These are phyloP conservation scores for Podarcis cretensis DNA, from an alignment of 2,113 vertebrate genomes.

Conservation along the genomic window DNA sequence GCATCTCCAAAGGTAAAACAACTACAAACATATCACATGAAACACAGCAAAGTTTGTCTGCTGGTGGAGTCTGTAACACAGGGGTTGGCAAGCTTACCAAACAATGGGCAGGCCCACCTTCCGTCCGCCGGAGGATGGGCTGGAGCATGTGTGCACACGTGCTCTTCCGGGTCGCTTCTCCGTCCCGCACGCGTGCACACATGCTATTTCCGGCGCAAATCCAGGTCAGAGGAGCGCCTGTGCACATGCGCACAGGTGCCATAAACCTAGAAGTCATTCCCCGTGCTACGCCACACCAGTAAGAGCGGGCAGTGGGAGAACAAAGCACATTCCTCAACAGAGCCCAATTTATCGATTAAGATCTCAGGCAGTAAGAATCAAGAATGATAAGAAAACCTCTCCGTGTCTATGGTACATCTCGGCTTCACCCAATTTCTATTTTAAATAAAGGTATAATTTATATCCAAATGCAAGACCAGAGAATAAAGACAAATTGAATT, in stretches of 20 bases:
- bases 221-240: too few species aligned
- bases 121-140: too few species aligned
- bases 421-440: background rate
- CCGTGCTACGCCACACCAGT: too few species aligned
- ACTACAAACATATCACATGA: background rate
- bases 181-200: too few species aligned
- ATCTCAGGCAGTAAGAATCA: background rate
- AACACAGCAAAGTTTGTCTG: background rate
- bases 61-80: too few species aligned
- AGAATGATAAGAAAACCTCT: background rate
- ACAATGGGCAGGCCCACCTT: too few species aligned
- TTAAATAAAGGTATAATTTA: background rate
- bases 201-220: too few species aligned
- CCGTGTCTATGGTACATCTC: background rate
- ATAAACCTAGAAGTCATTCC: too few species aligned
- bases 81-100: too few species aligned
- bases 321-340: background rate
- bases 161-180: too few species aligned
- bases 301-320: background rate
- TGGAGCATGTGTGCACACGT: too few species aligned
- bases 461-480: background rate
- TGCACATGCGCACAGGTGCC: too few species aligned
- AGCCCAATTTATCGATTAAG: background rate
- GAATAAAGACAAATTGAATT: background rate
- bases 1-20: background rate